These are phyloP conservation scores for Orussus abietinus DNA, from an alignment of 1,140 invertebrate species.

Conservation along the genomic window DNA sequence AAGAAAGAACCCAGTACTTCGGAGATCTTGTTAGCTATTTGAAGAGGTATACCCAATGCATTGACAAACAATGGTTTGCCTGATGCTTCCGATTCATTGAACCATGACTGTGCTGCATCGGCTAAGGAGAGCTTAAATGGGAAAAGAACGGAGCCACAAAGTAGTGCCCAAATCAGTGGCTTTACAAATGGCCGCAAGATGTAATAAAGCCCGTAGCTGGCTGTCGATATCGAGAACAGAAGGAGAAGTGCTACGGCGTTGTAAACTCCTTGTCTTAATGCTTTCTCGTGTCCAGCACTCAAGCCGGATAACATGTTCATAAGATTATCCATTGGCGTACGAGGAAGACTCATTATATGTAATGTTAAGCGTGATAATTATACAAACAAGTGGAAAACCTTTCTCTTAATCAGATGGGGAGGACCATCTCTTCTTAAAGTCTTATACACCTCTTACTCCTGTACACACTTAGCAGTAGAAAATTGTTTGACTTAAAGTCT, in stretches of 20 bases:
- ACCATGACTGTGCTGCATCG: slow-evolving; percentile 69
- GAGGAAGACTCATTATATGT: slow-evolving; percentile 28
- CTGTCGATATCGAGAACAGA: slow-evolving; percentile 62
- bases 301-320: slow-evolving; percentile 43
- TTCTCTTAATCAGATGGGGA: no score
- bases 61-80: slow-evolving; percentile 65
- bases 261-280: slow-evolving; percentile 82
- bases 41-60: slow-evolving; percentile 69
- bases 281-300: slow-evolving; percentile 63
- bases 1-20: slow-evolving; percentile 66
- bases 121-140: slow-evolving; percentile 80
- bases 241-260: slow-evolving; percentile 76
- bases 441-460: no score
- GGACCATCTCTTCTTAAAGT: no score
- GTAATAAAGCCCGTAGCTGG: slow-evolving; percentile 75
- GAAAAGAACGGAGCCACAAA: slow-evolving; percentile 86
- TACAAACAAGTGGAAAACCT: neutral
- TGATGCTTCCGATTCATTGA: slow-evolving; percentile 58
- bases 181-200: slow-evolving; percentile 88
- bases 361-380: neutral
- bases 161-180: slow-evolving; percentile 87
- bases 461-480: neutral
- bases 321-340: slow-evolving; percentile 48
- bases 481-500: neutral
- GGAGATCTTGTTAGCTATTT: slow-evolving; percentile 66